Conservation (phyloP, 2,113 vertebrate species). For the Lipophrys pholis region DNA sequence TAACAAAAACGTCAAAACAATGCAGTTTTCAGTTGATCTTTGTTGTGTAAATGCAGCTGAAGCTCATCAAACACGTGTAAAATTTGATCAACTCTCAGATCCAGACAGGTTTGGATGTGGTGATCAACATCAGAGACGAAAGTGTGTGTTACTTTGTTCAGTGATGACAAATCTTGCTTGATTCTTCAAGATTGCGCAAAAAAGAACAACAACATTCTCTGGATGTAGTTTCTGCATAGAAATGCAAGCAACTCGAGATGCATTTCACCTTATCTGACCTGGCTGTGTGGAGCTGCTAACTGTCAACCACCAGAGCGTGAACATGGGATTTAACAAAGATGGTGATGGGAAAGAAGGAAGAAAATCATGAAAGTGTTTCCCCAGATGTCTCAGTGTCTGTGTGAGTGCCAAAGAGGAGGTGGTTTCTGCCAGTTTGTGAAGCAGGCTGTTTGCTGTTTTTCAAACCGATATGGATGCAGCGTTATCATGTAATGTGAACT, state of each 20-base stretch:
- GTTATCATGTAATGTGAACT: neutral
- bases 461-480: neutral
- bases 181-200: neutral
- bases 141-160: neutral
- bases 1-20: too few relatives aligned
- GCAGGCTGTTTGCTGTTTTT: neutral
- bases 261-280: constrained; percentile 9
- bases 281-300: neutral
- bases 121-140: neutral
- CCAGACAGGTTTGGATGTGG: neutral
- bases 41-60: too few relatives aligned
- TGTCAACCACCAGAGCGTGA: neutral
- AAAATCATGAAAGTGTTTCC: constrained; percentile 4
- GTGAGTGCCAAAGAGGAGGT: neutral
- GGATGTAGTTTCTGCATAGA: neutral
- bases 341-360: neutral
- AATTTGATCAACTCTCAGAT: neutral
- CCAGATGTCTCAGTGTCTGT: constrained; percentile 11
- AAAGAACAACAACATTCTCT: neutral
- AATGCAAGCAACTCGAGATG: neutral
- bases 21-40: too few relatives aligned
- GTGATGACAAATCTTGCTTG: neutral
- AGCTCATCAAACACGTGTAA: neutral
- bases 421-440: constrained; percentile 5
- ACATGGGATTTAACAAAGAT: neutral